Evolutionary conservation across 2,888 invertebrate genomes (phyloP).

Genomic region (Lepidochrysops patricia): DNA sequence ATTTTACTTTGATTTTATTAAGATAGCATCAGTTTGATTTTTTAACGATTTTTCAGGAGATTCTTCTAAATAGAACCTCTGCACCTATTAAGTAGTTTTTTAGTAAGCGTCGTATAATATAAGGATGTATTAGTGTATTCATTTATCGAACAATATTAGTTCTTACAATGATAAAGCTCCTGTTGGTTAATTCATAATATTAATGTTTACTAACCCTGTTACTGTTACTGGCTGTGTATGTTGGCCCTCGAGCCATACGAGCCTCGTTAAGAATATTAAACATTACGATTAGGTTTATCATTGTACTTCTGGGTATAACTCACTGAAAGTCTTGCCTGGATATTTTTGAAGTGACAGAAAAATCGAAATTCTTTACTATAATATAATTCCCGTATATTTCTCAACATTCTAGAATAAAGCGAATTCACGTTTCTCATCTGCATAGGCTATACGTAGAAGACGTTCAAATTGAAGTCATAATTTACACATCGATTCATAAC

Average conservation of each 20-base stretch:
- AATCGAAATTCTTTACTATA: too few species aligned
- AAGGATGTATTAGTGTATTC: not conserved
- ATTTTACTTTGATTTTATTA: too few species aligned
- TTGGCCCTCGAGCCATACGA: not conserved
- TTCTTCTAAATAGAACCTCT: too few species aligned
- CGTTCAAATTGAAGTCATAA: slow-evolving; percentile 16
- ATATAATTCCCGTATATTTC: too few species aligned
- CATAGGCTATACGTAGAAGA: slow-evolving; percentile 11
- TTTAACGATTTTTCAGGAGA: too few species aligned
- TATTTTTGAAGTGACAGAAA: too few species aligned
- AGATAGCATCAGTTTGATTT: too few species aligned
- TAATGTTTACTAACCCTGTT: not conserved
- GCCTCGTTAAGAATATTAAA: not conserved
- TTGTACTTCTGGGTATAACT: not conserved
- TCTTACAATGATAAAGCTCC: not conserved
- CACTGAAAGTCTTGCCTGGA: not conserved
- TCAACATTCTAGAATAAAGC: too few species aligned
- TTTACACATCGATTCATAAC: slow-evolving; percentile 17
- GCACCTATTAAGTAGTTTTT: too few species aligned
- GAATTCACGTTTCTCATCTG: not conserved
- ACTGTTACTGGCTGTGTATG: not conserved
- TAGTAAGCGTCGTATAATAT: too few species aligned
- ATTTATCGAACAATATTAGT: not conserved
- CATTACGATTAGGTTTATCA: not conserved
- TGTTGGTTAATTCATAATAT: slow-evolving; percentile 5